Evolutionary conservation across 2,113 vertebrate genomes (phyloP), one percentile per base, ranked within the genome.

Genomic region (Tympanuchus pallidicinctus): DNA sequence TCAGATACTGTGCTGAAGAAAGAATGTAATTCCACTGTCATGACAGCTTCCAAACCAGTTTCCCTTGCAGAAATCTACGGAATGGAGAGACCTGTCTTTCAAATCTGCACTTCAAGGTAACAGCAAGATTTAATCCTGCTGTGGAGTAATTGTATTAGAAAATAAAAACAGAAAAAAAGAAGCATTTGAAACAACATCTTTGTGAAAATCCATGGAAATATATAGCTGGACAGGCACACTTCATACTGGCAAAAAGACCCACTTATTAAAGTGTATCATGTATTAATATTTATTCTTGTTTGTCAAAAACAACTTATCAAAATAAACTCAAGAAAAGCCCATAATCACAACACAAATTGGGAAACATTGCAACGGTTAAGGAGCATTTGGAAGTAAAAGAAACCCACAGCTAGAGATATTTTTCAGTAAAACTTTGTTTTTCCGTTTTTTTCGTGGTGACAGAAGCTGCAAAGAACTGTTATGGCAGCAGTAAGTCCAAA

Each of bases 401-500:
- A 32, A 78, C 45, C 21, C 30, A 82, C 61, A 94, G 13, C 86
- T 89, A 85, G 1, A 71, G n/a, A 2, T 80, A 36, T 64, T 85
- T 14, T 69, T 81, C 20, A 82, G 52, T 57, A 63, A 14, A 94
- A 79, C 8, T 32, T 94, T 90, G 66, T 82, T 67, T 42, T 96
- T 71, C 28, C 28, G n/a, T 71, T 83, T 92, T 85, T 87, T 17
- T 17, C 78, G 57, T 43, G 86, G 63, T 70, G n/a, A 93, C 18
- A 95, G 40, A 94, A 78, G 71, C 13, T 89, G 45, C 83, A 56
- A 95, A 86, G 79, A 85, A 88, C 17, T 91, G 18, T 52, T 82
- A 45, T 47, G 52, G 83, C 32, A 94, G 42, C 36, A 86, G 2
- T n/a, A 88, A 80, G 8, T 43, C 22, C 14, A 67, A 93, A 67